These are phyloP conservation scores for Tokudaia tokunoshimensis DNA, from an alignment of 2,797 vertebrate genomes.

Conservation along the genomic window DNA sequence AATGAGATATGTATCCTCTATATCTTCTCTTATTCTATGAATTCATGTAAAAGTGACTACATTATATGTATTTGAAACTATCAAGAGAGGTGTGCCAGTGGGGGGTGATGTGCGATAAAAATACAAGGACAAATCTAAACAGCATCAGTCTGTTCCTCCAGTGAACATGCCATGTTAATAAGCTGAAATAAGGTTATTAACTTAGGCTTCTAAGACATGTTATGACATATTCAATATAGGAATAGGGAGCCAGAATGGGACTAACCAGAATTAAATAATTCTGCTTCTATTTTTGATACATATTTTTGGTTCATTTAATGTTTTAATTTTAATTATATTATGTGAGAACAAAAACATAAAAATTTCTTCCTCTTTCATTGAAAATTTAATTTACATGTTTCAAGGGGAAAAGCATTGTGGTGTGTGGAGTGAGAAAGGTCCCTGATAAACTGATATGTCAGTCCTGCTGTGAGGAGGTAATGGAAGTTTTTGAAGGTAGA, in stretches of 20 bases:
- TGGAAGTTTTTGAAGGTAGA: background rate
- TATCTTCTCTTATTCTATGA: too few relatives aligned
- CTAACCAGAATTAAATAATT: background rate
- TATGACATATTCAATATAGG: background rate
- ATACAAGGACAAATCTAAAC: background rate
- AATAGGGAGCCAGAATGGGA: background rate
- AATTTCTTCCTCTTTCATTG: background rate
- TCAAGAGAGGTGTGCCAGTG: background rate
- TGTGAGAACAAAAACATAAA: slow-evolving; percentile 6
- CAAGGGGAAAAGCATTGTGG: background rate
- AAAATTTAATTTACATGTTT: background rate
- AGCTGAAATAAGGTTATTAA: background rate
- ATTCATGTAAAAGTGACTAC: too few relatives aligned
- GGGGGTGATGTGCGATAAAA: background rate
- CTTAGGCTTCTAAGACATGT: background rate
- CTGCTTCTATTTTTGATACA: background rate
- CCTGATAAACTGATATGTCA: background rate
- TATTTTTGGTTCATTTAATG: background rate
- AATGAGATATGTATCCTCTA: background rate
- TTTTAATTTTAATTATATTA: background rate
- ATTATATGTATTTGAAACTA: background rate
- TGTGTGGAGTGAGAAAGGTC: background rate
- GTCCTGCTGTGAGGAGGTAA: background rate
- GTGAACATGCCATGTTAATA: background rate
- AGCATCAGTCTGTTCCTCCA: background rate